phyloP scores from a whole-genome alignment of 2,797 vertebrate species.

The Ptychadena robeensis region DNA sequence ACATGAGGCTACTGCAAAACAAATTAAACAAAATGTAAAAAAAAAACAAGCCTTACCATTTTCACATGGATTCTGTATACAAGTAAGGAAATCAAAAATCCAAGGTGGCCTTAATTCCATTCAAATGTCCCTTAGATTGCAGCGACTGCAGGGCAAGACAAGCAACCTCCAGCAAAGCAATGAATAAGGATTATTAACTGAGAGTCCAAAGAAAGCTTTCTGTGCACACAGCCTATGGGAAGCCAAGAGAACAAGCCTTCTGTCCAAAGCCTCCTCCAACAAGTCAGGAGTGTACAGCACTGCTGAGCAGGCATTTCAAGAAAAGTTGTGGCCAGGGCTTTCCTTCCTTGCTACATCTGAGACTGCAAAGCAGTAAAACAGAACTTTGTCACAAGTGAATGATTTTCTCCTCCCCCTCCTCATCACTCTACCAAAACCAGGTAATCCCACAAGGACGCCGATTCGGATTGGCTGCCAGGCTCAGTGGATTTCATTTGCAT shows the following conservation, averaged over 20 bases:
- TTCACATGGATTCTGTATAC: not conserved
- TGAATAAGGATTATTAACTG: slow-evolving; percentile 18
- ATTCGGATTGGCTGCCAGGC: slow-evolving; percentile 67
- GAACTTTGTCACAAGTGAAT: slow-evolving; percentile 58
- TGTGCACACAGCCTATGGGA: not conserved
- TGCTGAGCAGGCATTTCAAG: not conserved
- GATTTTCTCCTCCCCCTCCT: slow-evolving; percentile 56
- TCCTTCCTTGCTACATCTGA: slow-evolving; percentile 32
- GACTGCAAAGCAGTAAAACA: slow-evolving; percentile 46
- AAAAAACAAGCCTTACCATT: slow-evolving; percentile 38
- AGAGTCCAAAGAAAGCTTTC: slow-evolving; percentile 65
- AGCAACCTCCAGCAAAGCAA: slow-evolving; percentile 20
- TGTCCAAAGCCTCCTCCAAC: slow-evolving; percentile 1
- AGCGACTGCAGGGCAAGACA: slow-evolving; percentile 3
- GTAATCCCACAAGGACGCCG: slow-evolving; percentile 68
- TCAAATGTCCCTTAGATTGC: slow-evolving; percentile 1
- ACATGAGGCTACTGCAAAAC: not conserved
- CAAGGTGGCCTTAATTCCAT: slow-evolving; percentile 11
- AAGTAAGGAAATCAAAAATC: not conserved
- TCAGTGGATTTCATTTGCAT: slow-evolving; percentile 67
- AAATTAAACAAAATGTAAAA: not conserved
- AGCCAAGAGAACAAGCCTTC: not conserved
- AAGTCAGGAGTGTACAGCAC: not conserved
- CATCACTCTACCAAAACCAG: slow-evolving; percentile 64
- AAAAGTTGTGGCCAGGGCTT: not conserved